Base-by-base conservation (phyloP, 1,140 invertebrate genomes). In the Liolophura sinensis region DNA sequence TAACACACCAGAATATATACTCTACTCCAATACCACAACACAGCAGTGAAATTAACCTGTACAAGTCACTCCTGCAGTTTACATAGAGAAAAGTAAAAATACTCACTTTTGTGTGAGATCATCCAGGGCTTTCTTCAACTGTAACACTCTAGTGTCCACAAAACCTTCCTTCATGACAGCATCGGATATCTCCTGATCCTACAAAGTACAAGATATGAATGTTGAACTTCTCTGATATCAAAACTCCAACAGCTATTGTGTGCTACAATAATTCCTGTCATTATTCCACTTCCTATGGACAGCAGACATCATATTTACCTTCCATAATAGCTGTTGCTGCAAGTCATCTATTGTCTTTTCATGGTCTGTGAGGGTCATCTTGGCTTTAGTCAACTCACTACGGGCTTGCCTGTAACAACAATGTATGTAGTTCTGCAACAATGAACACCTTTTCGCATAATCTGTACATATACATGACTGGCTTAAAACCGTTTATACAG, bases 161-260 rank as follows among this genome's bases (percentile, higher is more conserved):
- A 78, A 69, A 27, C 74, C 75, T 62, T 78, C 78, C 55, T 78
- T 80, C 59, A 79, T 76, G 24, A 78, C 74, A 7, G 69, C 69
- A 54, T 79, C 77, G 40, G 73, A 70, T 27, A 70, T 73, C 48
- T 78, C 78, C 60, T 78, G 75, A 51, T 79, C 76, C 78, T 80
- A 59, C 49, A 65, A 48, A 27, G 51, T 57, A 64, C 15, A 67
- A 47, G 27, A 48, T 66, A 27, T 9, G n/a, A 14, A 47, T 20
- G 20, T 60, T 20, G 24, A 16, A 24, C 31, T 27, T 22, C 27
- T 25, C 47, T 64, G 3, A 64, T 56, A 3, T 5, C 24, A 57
- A 25, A 60, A 46, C 24, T 50, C 46, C 50, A n/a, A 47, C 18
- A 27, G 18, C 47, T 15, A 22, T 65, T 27, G 12, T n/a, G 22